A percentile compares a stretch with the other conserved stretches of the same genome.
Evolutionary conservation across 2,888 invertebrate species (phyloP).

Genomic region (Drosophila paranaensis): DNA sequence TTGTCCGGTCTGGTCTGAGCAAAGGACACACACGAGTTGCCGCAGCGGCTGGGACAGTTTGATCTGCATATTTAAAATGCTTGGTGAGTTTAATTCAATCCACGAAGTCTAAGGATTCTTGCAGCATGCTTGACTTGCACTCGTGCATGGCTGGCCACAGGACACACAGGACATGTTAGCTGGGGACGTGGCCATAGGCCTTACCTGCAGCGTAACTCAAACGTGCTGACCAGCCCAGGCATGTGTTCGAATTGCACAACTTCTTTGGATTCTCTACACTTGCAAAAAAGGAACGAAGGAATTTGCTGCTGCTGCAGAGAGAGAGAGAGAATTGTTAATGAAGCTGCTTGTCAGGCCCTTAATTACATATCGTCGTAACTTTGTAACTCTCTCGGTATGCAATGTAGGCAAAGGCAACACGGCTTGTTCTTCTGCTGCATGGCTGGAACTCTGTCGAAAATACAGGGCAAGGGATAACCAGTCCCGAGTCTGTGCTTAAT

Average conservation of each 20-base stretch:
- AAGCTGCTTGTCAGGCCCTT: slow-evolving; percentile 56
- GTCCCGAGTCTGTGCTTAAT: not conserved
- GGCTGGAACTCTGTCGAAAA: not conserved
- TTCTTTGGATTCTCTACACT: slow-evolving; percentile 83
- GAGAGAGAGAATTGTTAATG: slow-evolving; percentile 47
- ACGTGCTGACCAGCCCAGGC: slow-evolving; percentile 85
- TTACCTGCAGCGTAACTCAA: slow-evolving; percentile 84
- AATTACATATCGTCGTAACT: slow-evolving; percentile 45
- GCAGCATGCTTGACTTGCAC: slow-evolving; percentile 40
- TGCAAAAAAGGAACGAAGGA: slow-evolving; percentile 68
- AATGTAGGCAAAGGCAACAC: slow-evolving; percentile 13
- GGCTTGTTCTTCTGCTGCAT: not conserved
- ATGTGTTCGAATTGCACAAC: slow-evolving; percentile 85
- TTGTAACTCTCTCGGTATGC: slow-evolving; percentile 3
- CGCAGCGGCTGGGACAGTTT: slow-evolving; percentile 23
- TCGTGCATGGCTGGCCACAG: slow-evolving; percentile 22
- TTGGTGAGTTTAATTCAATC: slow-evolving; percentile 60
- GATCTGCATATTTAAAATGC: slow-evolving; percentile 50
- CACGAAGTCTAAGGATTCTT: slow-evolving; percentile 49
- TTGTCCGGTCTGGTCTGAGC: not conserved
- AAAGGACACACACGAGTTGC: slow-evolving; percentile 8
- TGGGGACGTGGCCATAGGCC: slow-evolving; percentile 27
- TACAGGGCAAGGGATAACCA: not conserved
- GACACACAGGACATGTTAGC: slow-evolving; percentile 3
- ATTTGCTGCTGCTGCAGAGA: slow-evolving; percentile 78